phyloP scores from a whole-genome alignment of 2,797 vertebrate genomes.

The Phaenicophaeus curvirostris region DNA sequence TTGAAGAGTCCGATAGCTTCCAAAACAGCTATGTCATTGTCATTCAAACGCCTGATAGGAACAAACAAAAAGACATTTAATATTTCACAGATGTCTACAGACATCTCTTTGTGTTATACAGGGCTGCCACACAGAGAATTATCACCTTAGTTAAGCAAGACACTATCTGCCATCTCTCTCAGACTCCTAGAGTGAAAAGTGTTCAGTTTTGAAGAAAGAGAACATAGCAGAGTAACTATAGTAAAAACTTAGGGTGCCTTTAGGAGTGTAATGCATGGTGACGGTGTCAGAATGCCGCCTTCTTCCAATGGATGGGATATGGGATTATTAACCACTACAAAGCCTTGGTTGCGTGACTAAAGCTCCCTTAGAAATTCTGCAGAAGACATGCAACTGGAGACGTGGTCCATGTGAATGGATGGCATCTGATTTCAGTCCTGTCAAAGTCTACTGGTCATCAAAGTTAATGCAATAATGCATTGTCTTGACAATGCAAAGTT shows the following conservation, averaged over 20 bases:
- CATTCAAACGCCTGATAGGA: slow-evolving; percentile 88
- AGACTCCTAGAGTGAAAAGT: neutral
- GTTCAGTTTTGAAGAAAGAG: neutral
- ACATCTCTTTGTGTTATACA: neutral
- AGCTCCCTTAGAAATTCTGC: neutral
- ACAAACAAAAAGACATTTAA: slow-evolving; percentile 54
- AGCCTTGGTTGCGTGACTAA: neutral
- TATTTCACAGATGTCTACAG: neutral
- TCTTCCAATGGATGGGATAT: neutral
- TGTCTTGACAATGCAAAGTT: neutral
- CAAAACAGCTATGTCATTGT: slow-evolving; percentile 92
- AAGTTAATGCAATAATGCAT: neutral
- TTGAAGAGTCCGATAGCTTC: slow-evolving; percentile 90
- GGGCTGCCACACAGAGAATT: neutral
- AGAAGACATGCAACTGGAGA: neutral
- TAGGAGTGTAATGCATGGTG: neutral
- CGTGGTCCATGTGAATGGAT: neutral
- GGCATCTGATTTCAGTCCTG: neutral
- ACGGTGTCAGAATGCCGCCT: neutral
- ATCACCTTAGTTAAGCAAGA: slow-evolving; percentile 23
- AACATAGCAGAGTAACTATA: accelerated
- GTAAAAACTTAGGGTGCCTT: neutral
- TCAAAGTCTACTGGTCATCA: neutral
- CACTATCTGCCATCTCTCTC: neutral
- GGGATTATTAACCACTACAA: neutral